A percentile compares a stretch with the other conserved stretches of the same genome.
Conservation (phyloP, 1,140 invertebrate genomes). For the Limonius californicus region DNA sequence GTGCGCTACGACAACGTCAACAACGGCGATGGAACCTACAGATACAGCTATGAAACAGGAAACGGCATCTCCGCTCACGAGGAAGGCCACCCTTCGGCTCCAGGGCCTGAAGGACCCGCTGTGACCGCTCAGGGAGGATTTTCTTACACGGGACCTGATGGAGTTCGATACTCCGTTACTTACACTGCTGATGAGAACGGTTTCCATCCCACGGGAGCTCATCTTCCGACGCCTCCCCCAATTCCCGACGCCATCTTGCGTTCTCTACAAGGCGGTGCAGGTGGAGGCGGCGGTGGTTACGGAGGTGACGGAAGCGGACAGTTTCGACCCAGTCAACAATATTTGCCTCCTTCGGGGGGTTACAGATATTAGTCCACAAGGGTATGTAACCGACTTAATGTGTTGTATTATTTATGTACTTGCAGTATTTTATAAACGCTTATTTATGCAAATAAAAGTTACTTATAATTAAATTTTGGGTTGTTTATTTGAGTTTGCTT, state of each 20-base stretch:
- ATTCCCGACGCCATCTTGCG: slow-evolving; percentile 51
- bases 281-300: neutral
- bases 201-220: slow-evolving; percentile 53
- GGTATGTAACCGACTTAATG: too few species aligned
- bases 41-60: slow-evolving; percentile 33
- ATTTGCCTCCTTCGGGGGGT: neutral
- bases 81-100: slow-evolving; percentile 41
- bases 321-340: neutral
- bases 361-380: neutral
- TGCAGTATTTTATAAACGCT: too few species aligned
- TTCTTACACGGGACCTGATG: slow-evolving; percentile 77
- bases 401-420: too few species aligned
- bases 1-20: slow-evolving; percentile 43
- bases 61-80: slow-evolving; percentile 33
- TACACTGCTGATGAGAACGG: slow-evolving; percentile 58
- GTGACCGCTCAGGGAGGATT: slow-evolving; percentile 60
- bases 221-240: slow-evolving; percentile 57
- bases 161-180: slow-evolving; percentile 52
- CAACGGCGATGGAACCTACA: slow-evolving; percentile 46
- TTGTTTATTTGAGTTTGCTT: too few species aligned
- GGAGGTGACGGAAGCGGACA: neutral
- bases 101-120: slow-evolving; percentile 55
- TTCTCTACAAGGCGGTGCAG: slow-evolving; percentile 37
- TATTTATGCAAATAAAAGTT: too few species aligned
- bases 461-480: too few species aligned